A percentile compares a stretch with the other conserved stretches of the same genome.
Evolutionary conservation across 2,888 invertebrate species (phyloP).

Genomic region (Cerastis leucographa): DNA sequence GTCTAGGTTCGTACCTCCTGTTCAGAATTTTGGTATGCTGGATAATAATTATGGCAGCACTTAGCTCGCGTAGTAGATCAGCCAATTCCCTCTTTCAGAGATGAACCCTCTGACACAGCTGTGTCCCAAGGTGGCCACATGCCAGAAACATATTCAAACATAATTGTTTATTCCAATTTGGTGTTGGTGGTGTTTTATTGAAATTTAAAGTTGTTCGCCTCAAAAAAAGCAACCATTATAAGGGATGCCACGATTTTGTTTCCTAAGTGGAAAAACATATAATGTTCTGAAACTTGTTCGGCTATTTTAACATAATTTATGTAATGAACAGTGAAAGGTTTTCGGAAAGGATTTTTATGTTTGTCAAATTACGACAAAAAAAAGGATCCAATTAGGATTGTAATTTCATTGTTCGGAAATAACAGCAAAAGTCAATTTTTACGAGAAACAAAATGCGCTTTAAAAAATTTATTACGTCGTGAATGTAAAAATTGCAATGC

Average conservation of each 20-base stretch:
- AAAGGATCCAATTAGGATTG: conserved; percentile 43
- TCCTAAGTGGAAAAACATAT: background rate
- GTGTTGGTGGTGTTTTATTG: background rate
- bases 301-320: background rate
- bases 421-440: conserved; percentile 34
- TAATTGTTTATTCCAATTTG: background rate
- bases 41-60: background rate
- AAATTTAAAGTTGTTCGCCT: background rate
- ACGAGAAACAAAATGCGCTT: conserved; percentile 49
- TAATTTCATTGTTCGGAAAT: conserved; percentile 49
- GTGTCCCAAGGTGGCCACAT: background rate
- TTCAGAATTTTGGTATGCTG: background rate
- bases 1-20: background rate
- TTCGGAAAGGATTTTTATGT: background rate
- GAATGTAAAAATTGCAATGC: conserved; percentile 36
- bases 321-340: background rate
- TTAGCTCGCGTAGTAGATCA: background rate
- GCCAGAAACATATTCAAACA: background rate
- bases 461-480: conserved; percentile 44
- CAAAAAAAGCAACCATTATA: background rate
- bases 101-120: background rate
- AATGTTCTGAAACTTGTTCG: background rate
- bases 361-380: conserved; percentile 23
- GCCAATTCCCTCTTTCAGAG: background rate
- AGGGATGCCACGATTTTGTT: background rate